Evolutionary conservation across 2,797 vertebrate species (phyloP), one percentile per base, ranked within the genome.

Genomic region (Pangasius macronema): DNA sequence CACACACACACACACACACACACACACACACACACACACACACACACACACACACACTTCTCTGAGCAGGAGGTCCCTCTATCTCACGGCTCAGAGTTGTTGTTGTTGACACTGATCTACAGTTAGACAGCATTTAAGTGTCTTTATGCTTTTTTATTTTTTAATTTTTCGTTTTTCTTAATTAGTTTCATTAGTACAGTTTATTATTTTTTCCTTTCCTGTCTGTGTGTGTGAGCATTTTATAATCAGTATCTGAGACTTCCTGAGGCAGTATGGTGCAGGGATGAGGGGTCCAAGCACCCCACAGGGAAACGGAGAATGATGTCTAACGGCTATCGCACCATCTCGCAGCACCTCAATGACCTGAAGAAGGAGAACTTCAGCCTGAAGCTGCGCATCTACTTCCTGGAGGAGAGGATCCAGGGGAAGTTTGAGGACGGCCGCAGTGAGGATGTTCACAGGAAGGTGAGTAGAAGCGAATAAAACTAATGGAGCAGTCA

Each of bases 321-420:
- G 96, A 98, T 98, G 97, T 97, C 97, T 98, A 97, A 98, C 91
- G 82, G 85, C 90, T 99, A 96, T 92, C 97, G 98, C 93, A 99
- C 98, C 86, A 95, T 99, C 92, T 98, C 97, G 81, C 98, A 99
- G 97, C 98, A 99, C 94, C 97, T 99, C 92, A 97, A 97, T 87
- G 98, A 99, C 96, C 95, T 99, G 94, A 99, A 99, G 95, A 99
- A 99, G 93, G 98, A 99, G 95, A 99, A 99, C 95, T 99, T 99
- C 97, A 99, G 98, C 95, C 96, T 99, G 92, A 99, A 99, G 94
- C 96, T 99, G 81, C 94, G 98, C 93, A 99, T 99, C 94, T 99
- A 99, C 94, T 99, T 99, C 94, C 95, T 99, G 95, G 98, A 99
- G 94, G 98, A 99, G 93, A 96, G 95, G 68, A 96, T 99, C 95